Evolutionary conservation across 2,113 vertebrate species (phyloP).

Genomic region (Lasiurus borealis): DNA sequence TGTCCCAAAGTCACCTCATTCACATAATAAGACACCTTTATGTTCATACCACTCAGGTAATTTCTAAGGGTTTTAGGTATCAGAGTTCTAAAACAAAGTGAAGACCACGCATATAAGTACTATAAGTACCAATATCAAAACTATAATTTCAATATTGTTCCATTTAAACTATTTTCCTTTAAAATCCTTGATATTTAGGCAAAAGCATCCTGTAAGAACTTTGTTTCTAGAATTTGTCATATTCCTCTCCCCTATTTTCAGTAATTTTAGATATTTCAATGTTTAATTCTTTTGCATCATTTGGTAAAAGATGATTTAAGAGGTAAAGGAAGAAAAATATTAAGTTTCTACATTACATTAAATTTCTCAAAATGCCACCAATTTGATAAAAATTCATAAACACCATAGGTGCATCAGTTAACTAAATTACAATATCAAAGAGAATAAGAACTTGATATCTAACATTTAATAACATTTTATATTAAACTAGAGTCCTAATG

Average conservation of each 20-base stretch:
- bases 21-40: neutral
- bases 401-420: neutral
- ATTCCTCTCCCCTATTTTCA: neutral
- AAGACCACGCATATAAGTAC: neutral
- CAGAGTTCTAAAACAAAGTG: neutral
- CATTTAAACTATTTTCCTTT: neutral
- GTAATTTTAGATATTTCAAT: neutral
- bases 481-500: neutral
- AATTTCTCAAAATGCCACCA: neutral
- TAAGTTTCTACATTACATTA: neutral
- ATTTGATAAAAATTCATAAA: neutral
- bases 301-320: neutral
- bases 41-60: neutral
- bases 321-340: neutral
- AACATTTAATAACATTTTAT: neutral
- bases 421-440: neutral
- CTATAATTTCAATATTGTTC: neutral
- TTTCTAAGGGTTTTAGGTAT: neutral
- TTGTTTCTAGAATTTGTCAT: neutral
- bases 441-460: constrained; percentile 2
- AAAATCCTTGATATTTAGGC: neutral
- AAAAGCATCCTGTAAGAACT: neutral
- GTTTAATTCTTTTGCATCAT: neutral
- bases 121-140: neutral
- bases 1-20: neutral